Base-by-base conservation (phyloP, 2,888 invertebrate genomes). In the Toxonevra muliebris region DNA sequence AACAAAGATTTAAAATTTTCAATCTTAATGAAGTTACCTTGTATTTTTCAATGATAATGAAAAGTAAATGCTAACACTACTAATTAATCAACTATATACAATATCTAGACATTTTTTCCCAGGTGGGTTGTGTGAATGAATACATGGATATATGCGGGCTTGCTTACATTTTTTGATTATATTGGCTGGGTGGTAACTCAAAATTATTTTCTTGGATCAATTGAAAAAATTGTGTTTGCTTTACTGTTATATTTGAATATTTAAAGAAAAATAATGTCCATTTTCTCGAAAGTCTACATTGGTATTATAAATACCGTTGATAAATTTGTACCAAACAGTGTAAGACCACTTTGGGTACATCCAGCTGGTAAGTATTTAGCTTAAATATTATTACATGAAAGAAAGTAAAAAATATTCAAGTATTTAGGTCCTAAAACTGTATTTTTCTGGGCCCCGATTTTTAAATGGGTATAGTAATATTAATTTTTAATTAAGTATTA, bases 401-500 rank as follows among this genome's bases (percentile, higher is more conserved):
- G 11, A 7, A n/a, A n/a, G n/a, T n/a, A n/a, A 3, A 10, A 41
- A 12, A 10, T 41, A 4, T 60, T 43, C 15, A 12, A 13, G 15
- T 19, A 48, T 59, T 45, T 58, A 79, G 80, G 81, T 5, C 80
- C 80, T 0, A 76, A 75, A 55, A 80, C 80, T 0, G 74, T 81
- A 8, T 80, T 81, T 58, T 80, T 80, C 42, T 80, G 80, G 80
- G 81, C 71, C 0, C 81, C 80, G 0, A 0, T 78, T 0, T 75
- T 78, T 9, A 80, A 81, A 67, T 80, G 80, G 80, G 80, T 79
- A 66, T 71, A 72, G 69, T 40, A 17, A 7, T 15, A 0, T 11
- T 13, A 20, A n/a, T n/a, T n/a, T n/a, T n/a, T n/a, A 10, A 43
- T 42, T 0, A 55, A 4, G 7, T 30, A 30, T 30, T 30, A 30